These are phyloP conservation scores for Lates calcarifer DNA, from an alignment of 2,113 vertebrate species.

Conservation along the genomic window DNA sequence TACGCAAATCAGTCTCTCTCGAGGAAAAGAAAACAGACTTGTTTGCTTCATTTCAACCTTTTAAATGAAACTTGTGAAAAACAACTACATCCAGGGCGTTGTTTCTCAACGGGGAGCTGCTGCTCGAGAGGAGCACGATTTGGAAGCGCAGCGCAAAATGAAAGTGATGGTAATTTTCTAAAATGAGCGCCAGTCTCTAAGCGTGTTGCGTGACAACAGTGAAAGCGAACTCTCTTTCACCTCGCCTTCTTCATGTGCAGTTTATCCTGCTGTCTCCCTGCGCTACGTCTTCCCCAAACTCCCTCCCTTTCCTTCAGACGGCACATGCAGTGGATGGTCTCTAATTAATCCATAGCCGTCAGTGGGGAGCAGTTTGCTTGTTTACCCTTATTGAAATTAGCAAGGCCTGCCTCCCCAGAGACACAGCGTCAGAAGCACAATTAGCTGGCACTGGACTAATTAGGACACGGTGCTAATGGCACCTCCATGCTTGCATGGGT, in stretches of 20 bases:
- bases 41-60: constrained; percentile 53
- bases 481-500: constrained; percentile 55
- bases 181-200: constrained; percentile 30
- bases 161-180: constrained; percentile 56
- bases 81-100: constrained; percentile 9
- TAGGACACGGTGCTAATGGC: constrained; percentile 77
- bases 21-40: constrained; percentile 34
- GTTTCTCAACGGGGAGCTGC: constrained; percentile 17
- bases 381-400: constrained; percentile 87
- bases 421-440: constrained; percentile 77
- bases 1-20: constrained; percentile 33
- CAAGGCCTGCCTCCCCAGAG: constrained; percentile 76
- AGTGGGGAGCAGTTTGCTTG: constrained; percentile 81
- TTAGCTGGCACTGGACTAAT: constrained; percentile 83
- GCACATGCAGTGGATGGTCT: constrained; percentile 60
- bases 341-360: constrained; percentile 82
- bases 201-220: neutral
- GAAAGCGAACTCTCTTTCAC: constrained; percentile 54
- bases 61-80: constrained; percentile 54
- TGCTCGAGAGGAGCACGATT: neutral
- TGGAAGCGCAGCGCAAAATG: constrained; percentile 19
- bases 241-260: constrained; percentile 19
- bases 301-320: constrained; percentile 28
- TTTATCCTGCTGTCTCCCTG: neutral
- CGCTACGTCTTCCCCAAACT: neutral